Evolutionary conservation across 2,113 vertebrate genomes (phyloP), one percentile per base, ranked within the genome.

Genomic region (Crocuta crocuta): DNA sequence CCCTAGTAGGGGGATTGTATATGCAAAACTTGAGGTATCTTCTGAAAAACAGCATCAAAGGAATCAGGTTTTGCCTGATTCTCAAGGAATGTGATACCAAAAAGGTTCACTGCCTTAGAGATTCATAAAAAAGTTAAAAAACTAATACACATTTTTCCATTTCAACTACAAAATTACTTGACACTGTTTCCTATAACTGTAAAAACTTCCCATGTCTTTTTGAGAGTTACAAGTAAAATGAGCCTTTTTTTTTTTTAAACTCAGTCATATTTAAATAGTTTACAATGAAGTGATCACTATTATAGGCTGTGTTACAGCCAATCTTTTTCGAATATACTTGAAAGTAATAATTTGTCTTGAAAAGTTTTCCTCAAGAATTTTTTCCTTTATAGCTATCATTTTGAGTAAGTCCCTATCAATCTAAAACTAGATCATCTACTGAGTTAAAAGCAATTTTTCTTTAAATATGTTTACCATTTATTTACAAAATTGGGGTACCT

Each of bases 391-490:
- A 90, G 58, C 73, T 94, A 63, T 63, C 76, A 93, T 76, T 97
- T 71, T 92, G 65, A 92, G 63, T 43, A 33, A 55, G 53, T 10
- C 12, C 35, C n/a, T 33, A 82, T 70, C 53, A 91, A 89, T 39
- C 58, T 85, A 81, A 85, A 88, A 90, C 66, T 81, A 94, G 45
- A n/a, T 28, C 35, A 96, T 58, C 58, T 74, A 78, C 24, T 92
- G 19, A 97, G 76, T 48, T 94, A 95, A 87, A 84, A 94, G 17
- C 43, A 87, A 74, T 43, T 95, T 82, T 96, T 94, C 94, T 87
- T 94, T n/a, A 95, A 93, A 74, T 63, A 94, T 78, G 21, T 91
- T 97, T 65, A 80, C 33, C 35, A 92, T 28, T 88, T 92, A 91
- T 35, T 92, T 78, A 97, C 21, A 61, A 61, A 61, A 9, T 9